Evolutionary conservation across 2,888 invertebrate genomes (phyloP).

Genomic region (Andrena dorsata): DNA sequence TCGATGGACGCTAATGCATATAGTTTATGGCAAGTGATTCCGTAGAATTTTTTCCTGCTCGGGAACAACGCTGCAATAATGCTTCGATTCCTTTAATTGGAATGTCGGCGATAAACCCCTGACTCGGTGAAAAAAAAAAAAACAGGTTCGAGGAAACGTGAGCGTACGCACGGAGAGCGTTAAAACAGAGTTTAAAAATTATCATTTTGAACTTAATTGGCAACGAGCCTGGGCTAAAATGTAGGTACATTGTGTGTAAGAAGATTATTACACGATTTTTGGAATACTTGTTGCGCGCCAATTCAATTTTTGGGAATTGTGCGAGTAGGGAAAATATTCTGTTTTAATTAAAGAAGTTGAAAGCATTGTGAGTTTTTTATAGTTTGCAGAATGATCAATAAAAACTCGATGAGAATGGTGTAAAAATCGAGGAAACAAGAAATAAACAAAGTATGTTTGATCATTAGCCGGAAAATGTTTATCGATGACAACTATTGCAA

Average conservation of each 20-base stretch:
- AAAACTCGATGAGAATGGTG: too few species aligned
- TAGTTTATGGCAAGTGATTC: constrained; percentile 1
- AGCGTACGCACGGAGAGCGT: neutral
- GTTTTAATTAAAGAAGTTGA: too few species aligned
- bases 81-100: neutral
- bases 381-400: too few species aligned
- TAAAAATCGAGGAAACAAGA: too few species aligned
- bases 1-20: constrained; percentile 1
- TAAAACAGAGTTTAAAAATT: neutral
- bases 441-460: too few species aligned
- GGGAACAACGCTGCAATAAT: neutral
- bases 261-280: too few species aligned
- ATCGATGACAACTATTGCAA: too few species aligned
- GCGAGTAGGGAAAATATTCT: too few species aligned
- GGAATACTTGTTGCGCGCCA: too few species aligned
- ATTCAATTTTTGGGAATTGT: too few species aligned
- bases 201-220: neutral
- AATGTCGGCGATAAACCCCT: neutral
- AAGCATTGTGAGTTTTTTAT: too few species aligned
- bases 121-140: neutral
- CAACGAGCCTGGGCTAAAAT: neutral
- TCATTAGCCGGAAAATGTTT: too few species aligned
- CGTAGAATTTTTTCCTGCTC: neutral
- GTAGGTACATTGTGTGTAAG: neutral
- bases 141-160: neutral